Evolutionary conservation across 2,113 vertebrate species (phyloP).

Genomic region (Thalassoma bifasciatum): DNA sequence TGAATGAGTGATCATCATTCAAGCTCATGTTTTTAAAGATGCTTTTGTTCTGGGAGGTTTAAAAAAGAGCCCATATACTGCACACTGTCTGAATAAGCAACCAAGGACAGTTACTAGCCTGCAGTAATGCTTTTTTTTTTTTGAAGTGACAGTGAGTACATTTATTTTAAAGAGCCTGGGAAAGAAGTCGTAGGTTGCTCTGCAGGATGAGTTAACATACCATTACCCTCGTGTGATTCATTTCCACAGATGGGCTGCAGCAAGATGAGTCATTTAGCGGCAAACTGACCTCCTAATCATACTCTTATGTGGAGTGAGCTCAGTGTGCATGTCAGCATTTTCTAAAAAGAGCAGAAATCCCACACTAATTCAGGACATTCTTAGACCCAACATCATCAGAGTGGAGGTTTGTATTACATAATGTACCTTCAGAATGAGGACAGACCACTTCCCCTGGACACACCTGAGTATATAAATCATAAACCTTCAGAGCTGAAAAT

Average conservation of each 20-base stretch:
- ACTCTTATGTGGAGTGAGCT: slow-evolving; percentile 10
- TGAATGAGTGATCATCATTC: background rate
- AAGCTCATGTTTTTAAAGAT: background rate
- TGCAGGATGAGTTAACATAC: slow-evolving; percentile 17
- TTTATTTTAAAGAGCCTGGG: background rate
- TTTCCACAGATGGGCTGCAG: slow-evolving; percentile 25
- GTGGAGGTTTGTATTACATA: background rate
- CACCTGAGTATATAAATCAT: too few species aligned
- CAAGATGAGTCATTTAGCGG: slow-evolving; percentile 33
- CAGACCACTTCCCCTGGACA: too few species aligned
- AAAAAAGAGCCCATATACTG: background rate
- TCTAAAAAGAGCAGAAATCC: slow-evolving; percentile 8
- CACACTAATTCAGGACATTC: slow-evolving; percentile 10
- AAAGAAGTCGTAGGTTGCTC: slow-evolving; percentile 13
- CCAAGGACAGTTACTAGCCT: background rate
- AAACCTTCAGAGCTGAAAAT: background rate
- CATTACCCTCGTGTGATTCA: slow-evolving; percentile 37
- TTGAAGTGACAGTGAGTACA: background rate
- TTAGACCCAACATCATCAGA: slow-evolving; percentile 3
- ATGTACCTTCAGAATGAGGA: background rate
- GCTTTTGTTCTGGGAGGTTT: background rate
- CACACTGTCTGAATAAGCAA: too few species aligned
- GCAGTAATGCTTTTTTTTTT: background rate
- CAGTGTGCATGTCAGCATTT: slow-evolving; percentile 18
- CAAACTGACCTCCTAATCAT: slow-evolving; percentile 27